Evolutionary conservation across 2,888 invertebrate species (phyloP).

Genomic region (Rotaria sp.): DNA sequence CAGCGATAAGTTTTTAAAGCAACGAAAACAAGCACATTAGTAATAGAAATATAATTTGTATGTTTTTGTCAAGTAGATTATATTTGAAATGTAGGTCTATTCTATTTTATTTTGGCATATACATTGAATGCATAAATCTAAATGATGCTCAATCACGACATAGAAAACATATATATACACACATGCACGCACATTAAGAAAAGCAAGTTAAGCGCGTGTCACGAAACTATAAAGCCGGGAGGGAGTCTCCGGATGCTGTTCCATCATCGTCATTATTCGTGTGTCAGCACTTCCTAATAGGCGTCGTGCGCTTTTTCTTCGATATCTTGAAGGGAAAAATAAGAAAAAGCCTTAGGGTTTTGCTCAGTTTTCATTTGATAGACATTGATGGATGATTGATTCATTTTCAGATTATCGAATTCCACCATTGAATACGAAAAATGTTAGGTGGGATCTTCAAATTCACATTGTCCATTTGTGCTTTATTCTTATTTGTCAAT

Average conservation of each 20-base stretch:
- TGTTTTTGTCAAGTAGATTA: neutral
- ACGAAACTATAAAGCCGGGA: neutral
- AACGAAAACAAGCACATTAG: no score
- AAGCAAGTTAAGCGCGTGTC: neutral
- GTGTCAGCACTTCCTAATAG: neutral
- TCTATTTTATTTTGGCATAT: neutral
- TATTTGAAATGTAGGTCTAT: neutral
- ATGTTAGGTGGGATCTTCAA: neutral
- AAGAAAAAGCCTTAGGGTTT: neutral
- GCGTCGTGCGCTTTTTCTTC: neutral
- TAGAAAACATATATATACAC: neutral
- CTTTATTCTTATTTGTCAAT: neutral
- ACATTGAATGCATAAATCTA: neutral
- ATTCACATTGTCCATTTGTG: neutral
- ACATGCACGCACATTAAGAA: neutral
- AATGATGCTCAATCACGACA: neutral
- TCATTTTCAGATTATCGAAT: neutral
- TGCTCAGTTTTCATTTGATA: neutral
- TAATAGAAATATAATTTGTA: no score
- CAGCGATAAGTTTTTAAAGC: no score
- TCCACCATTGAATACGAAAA: neutral
- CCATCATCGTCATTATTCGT: constrained; percentile 1
- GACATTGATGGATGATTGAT: neutral
- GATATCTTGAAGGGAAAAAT: neutral
- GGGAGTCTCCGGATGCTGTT: neutral